Evolutionary conservation across 2,888 invertebrate species (phyloP).

Genomic region (Drosophila neotestacea): DNA sequence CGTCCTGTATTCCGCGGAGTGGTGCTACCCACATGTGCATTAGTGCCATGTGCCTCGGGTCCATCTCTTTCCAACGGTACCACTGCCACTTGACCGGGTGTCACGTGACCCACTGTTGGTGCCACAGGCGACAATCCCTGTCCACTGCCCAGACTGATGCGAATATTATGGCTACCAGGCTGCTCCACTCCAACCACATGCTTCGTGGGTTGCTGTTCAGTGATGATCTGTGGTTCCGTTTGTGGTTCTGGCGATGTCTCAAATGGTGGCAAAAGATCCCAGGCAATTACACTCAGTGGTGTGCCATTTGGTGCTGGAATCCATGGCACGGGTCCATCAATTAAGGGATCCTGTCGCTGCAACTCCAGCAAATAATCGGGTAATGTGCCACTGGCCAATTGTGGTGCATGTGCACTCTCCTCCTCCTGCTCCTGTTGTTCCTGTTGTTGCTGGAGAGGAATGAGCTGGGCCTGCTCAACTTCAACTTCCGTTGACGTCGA

Average conservation of each 20-base stretch:
- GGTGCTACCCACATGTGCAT: constrained; percentile 67
- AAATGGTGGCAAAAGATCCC: constrained; percentile 82
- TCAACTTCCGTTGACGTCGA: constrained; percentile 62
- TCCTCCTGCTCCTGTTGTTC: constrained; percentile 43
- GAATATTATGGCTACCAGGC: constrained; percentile 64
- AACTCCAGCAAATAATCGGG: constrained; percentile 79
- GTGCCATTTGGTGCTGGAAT: constrained; percentile 61
- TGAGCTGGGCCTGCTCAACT: constrained; percentile 77
- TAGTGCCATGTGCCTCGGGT: constrained; percentile 66
- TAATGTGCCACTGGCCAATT: constrained; percentile 39
- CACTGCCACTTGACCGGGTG: constrained; percentile 48
- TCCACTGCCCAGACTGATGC: constrained; percentile 60
- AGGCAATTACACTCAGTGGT: constrained; percentile 80
- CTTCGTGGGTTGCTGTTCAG: constrained; percentile 62
- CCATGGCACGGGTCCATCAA: constrained; percentile 79
- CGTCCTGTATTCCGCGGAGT: constrained; percentile 53
- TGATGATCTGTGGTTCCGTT: constrained; percentile 62
- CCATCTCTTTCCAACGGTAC: constrained; percentile 52
- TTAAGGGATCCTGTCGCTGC: constrained; percentile 75
- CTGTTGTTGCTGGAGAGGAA: constrained; percentile 48
- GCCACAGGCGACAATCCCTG: constrained; percentile 47
- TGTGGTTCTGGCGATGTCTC: constrained; percentile 5
- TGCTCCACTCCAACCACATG: constrained; percentile 62
- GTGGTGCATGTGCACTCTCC: constrained; percentile 47
- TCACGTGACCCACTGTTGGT: constrained; percentile 34